A percentile compares a stretch with the other conserved stretches of the same genome.
Conservation (phyloP, 2,113 vertebrate species). For the Microcebus lehilahytsara region DNA sequence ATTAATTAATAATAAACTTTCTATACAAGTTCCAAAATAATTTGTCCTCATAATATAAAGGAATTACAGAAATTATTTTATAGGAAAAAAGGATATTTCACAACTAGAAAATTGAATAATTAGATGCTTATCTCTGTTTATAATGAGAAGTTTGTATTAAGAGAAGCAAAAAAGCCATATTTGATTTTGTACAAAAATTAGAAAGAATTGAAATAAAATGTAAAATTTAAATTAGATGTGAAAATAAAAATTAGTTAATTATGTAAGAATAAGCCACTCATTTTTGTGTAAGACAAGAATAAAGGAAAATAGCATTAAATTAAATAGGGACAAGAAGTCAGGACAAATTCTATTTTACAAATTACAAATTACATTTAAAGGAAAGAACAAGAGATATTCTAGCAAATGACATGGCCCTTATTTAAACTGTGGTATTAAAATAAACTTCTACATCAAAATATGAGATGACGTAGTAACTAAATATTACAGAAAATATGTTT, state of each 20-base stretch:
- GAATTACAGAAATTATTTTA: not conserved
- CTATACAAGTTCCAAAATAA: not conserved
- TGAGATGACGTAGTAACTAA: not conserved
- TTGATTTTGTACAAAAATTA: not conserved
- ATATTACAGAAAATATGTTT: not conserved
- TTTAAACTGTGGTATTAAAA: not conserved
- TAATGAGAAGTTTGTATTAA: not conserved
- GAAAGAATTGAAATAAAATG: not conserved
- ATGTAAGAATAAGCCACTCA: not conserved
- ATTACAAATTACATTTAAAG: not conserved
- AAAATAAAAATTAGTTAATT: not conserved
- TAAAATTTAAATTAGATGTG: not conserved
- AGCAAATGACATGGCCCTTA: not conserved
- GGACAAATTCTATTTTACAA: not conserved
- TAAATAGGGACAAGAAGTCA: not conserved
- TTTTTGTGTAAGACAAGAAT: not conserved
- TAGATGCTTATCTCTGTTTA: not conserved
- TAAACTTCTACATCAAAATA: not conserved
- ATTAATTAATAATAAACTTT: not conserved
- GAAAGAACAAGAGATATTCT: not conserved
- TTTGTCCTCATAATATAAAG: not conserved
- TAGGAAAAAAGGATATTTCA: not conserved
- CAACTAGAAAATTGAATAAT: not conserved
- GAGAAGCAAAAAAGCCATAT: not conserved
- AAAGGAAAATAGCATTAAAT: not conserved